These are phyloP conservation scores for Glyptemys insculpta DNA, from an alignment of 2,797 vertebrate species.

Conservation along the genomic window DNA sequence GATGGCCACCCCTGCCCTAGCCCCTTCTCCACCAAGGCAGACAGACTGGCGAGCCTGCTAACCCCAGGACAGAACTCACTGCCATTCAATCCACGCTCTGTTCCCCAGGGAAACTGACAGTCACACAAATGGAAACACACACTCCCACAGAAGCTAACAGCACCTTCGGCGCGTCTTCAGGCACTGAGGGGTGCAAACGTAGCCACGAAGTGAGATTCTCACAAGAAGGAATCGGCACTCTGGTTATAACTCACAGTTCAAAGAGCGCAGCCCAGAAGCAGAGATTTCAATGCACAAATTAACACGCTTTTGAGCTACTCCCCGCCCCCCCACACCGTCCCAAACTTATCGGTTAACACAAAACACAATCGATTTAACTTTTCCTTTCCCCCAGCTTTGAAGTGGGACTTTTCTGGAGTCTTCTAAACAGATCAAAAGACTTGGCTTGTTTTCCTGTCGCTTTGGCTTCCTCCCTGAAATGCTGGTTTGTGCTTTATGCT, in stretches of 20 bases:
- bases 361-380: background rate
- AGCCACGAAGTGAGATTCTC: background rate
- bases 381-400: background rate
- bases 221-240: background rate
- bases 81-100: background rate
- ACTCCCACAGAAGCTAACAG: background rate
- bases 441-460: too few species aligned
- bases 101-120: background rate
- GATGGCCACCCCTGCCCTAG: too few species aligned
- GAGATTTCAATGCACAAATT: background rate
- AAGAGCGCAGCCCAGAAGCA: background rate
- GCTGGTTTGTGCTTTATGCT: too few species aligned
- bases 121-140: background rate
- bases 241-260: background rate
- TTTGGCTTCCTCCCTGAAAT: too few species aligned
- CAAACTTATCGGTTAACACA: background rate
- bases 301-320: background rate
- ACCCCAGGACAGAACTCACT: background rate
- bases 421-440: too few species aligned
- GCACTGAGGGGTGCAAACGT: background rate
- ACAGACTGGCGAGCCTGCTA: background rate
- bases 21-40: background rate
- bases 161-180: background rate
- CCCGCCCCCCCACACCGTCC: too few species aligned
- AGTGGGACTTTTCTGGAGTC: too few species aligned